Evolutionary conservation across 2,888 invertebrate genomes (phyloP), one percentile per base, ranked within the genome.

Genomic region (Synergus itoensis): DNA sequence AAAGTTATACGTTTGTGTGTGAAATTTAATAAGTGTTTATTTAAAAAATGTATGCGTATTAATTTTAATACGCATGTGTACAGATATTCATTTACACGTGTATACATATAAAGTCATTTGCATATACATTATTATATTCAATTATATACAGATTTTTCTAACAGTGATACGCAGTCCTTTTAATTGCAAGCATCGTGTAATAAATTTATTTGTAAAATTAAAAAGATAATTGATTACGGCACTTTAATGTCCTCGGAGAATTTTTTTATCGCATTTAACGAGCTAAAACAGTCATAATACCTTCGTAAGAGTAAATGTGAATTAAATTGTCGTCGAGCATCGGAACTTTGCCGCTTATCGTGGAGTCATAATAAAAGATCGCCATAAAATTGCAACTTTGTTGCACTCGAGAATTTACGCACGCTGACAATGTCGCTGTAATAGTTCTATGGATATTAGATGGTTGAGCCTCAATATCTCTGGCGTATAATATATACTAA

Each of bases 351-450:
- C 43, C 69, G 21, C 69, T 69, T 69, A 69, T 69, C 45, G 69
- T 28, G 48, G 45, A 69, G 28, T 48, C 48, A 48, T 69, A 36
- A 36, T 36, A 36, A 36, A 36, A 48, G n/a, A 48, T 69, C 48
- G 69, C 48, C 69, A 48, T 69, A 53, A 69, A 69, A 69, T 53
- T 53, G 48, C 48, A 69, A 69, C 21, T 69, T 69, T 48, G 48
- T 69, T 69, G 69, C 28, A 16, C 48, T 69, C 48, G 36, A 69
- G 45, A 53, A 69, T 69, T 14, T 45, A 69, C 28, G 48, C n/a
- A 28, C 48, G 69, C 16, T 28, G 36, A 69, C 48, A 69, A 53
- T 67, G n/a, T 67, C 40, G 65, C 21, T n/a, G 41, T 18, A 40
- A 65, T 65, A 65, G 41, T 41, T n/a, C 41, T 65, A 9, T 43